phyloP scores from a whole-genome alignment of 2,888 invertebrate species.

The Drosophila lacicola region DNA sequence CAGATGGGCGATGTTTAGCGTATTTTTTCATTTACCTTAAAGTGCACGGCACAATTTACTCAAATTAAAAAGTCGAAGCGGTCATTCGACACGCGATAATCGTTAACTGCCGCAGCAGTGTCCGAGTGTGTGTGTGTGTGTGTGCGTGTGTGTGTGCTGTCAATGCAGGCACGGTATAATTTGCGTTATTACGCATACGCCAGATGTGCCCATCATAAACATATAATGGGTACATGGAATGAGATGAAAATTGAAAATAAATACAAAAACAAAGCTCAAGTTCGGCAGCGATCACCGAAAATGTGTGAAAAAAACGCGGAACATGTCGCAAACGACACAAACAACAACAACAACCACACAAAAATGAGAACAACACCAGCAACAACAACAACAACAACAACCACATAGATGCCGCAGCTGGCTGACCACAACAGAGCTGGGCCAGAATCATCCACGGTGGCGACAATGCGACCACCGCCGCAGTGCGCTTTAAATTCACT shows the following conservation, averaged over 20 bases:
- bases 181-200: slow-evolving; percentile 69
- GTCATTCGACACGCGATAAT: slow-evolving; percentile 74
- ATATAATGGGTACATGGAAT: slow-evolving; percentile 24
- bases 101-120: slow-evolving; percentile 39
- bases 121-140: slow-evolving; percentile 12
- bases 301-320: slow-evolving; percentile 70
- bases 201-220: slow-evolving; percentile 57
- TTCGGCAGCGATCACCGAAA: slow-evolving; percentile 39
- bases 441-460: slow-evolving; percentile 18
- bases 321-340: slow-evolving; percentile 61
- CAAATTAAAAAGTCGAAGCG: slow-evolving; percentile 75
- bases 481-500: slow-evolving; percentile 81
- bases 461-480: slow-evolving; percentile 70
- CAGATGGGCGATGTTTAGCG: slow-evolving; percentile 39
- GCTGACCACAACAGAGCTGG: slow-evolving; percentile 2
- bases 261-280: slow-evolving; percentile 25
- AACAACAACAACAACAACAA: slow-evolving; percentile 16
- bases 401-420: slow-evolving; percentile 28
- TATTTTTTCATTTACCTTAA: slow-evolving; percentile 12
- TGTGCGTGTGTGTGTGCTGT: slow-evolving; percentile 8
- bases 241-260: slow-evolving; percentile 43
- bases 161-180: slow-evolving; percentile 37
- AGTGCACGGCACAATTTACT: slow-evolving; percentile 65
- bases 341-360: slow-evolving; percentile 32
- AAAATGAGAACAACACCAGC: not conserved